A percentile compares a stretch with the other conserved stretches of the same genome.
phyloP scores from a whole-genome alignment of 2,888 invertebrate genomes.

The Nysson spinosus region DNA sequence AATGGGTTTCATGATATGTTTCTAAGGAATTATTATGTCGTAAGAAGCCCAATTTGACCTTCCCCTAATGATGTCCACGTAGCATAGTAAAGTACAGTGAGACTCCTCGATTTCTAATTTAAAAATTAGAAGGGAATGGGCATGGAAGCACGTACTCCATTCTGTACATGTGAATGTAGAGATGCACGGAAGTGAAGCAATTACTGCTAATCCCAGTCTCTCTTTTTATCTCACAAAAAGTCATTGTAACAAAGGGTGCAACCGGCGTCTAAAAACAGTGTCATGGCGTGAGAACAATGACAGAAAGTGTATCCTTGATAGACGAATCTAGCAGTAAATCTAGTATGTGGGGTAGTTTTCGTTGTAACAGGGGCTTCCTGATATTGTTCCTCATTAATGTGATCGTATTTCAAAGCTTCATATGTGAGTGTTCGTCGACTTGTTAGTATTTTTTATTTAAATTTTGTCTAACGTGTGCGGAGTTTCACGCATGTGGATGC shows the following conservation, averaged over 20 bases:
- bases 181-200: too few species aligned
- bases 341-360: constrained; percentile 62
- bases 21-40: too few species aligned
- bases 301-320: constrained; percentile 47
- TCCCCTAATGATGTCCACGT: too few species aligned
- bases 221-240: background rate
- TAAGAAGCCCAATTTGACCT: too few species aligned
- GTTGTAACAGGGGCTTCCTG: constrained; percentile 50
- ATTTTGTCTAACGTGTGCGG: background rate
- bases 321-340: constrained; percentile 46
- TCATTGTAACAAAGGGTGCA: background rate
- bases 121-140: too few species aligned
- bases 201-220: too few species aligned
- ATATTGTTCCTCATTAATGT: constrained; percentile 55
- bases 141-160: too few species aligned
- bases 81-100: too few species aligned
- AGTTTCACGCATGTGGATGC: background rate
- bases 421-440: constrained; percentile 57
- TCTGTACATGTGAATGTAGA: too few species aligned
- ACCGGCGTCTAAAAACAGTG: constrained; percentile 40
- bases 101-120: too few species aligned
- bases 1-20: too few species aligned
- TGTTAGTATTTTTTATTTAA: background rate
- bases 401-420: constrained; percentile 51
- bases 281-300: constrained; percentile 66